These are phyloP conservation scores for Sarcophaga peregrina DNA, from an alignment of 1,140 invertebrate species.

Conservation along the genomic window DNA sequence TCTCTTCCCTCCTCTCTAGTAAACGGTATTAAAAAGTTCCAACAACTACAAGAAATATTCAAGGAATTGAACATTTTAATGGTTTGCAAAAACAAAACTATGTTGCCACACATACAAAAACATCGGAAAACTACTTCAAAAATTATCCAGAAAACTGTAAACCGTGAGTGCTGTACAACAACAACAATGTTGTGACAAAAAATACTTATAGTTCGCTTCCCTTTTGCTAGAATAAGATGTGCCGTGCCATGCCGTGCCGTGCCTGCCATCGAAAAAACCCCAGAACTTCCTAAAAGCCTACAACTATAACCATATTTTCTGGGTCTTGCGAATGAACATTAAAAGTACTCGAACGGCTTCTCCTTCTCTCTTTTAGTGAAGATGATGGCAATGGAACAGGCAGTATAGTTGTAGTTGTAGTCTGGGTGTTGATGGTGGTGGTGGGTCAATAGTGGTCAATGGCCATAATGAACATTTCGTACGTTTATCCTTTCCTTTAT, in stretches of 20 bases:
- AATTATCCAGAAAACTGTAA: background rate
- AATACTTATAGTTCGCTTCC: too few species aligned
- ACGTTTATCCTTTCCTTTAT: too few species aligned
- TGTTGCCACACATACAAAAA: too few species aligned
- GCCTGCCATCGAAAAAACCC: background rate
- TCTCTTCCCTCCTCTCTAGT: too few species aligned
- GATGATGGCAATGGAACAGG: background rate
- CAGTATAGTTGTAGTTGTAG: background rate
- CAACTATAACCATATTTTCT: slow-evolving; percentile 37
- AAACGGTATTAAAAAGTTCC: background rate
- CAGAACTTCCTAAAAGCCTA: background rate
- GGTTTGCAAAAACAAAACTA: background rate
- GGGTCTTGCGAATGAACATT: slow-evolving; percentile 9
- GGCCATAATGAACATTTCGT: background rate
- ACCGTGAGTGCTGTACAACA: background rate
- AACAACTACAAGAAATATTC: background rate
- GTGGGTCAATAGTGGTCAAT: slow-evolving; percentile 6
- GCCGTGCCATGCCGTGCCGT: too few species aligned
- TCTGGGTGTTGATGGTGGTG: background rate
- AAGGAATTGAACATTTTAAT: slow-evolving; percentile 7
- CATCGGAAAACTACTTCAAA: too few species aligned
- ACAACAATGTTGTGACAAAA: too few species aligned
- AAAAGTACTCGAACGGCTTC: background rate
- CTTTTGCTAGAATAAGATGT: too few species aligned
- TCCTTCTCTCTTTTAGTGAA: background rate